These are phyloP conservation scores for Nibea coibor DNA, from an alignment of 2,113 vertebrate genomes.

Conservation along the genomic window DNA sequence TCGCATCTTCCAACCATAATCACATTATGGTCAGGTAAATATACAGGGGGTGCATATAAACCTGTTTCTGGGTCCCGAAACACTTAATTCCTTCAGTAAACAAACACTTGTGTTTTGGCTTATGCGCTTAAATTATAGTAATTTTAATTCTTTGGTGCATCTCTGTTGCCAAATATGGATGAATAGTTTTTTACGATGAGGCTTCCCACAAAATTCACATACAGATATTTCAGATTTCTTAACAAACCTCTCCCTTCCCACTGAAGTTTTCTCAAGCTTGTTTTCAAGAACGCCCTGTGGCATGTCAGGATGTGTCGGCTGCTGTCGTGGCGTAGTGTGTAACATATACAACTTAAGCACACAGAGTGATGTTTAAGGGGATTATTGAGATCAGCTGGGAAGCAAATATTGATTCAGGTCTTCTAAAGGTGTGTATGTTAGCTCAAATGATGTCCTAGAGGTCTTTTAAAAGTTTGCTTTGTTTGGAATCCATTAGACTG, in stretches of 20 bases:
- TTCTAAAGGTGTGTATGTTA: slow-evolving; percentile 32
- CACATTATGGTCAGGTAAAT: slow-evolving; percentile 42
- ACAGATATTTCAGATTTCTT: slow-evolving; percentile 50
- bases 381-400: not conserved
- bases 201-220: slow-evolving; percentile 56
- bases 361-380: not conserved
- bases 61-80: not conserved
- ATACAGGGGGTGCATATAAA: slow-evolving; percentile 16
- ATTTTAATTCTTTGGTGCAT: slow-evolving; percentile 56
- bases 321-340: slow-evolving; percentile 1
- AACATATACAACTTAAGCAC: not conserved
- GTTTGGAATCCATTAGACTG: slow-evolving; percentile 8
- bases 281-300: slow-evolving; percentile 16
- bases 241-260: slow-evolving; percentile 25
- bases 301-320: not conserved
- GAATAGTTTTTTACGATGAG: slow-evolving; percentile 43
- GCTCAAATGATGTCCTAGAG: not conserved
- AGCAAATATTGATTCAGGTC: slow-evolving; percentile 23
- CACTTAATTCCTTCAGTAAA: slow-evolving; percentile 54
- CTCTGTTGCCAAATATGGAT: slow-evolving; percentile 49
- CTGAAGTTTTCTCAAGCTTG: slow-evolving; percentile 12
- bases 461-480: not conserved
- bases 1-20: slow-evolving; percentile 25
- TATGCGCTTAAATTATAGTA: slow-evolving; percentile 39
- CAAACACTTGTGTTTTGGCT: slow-evolving; percentile 50